phyloP scores from a whole-genome alignment of 2,888 invertebrate genomes.

The Podabrus alpinus region DNA sequence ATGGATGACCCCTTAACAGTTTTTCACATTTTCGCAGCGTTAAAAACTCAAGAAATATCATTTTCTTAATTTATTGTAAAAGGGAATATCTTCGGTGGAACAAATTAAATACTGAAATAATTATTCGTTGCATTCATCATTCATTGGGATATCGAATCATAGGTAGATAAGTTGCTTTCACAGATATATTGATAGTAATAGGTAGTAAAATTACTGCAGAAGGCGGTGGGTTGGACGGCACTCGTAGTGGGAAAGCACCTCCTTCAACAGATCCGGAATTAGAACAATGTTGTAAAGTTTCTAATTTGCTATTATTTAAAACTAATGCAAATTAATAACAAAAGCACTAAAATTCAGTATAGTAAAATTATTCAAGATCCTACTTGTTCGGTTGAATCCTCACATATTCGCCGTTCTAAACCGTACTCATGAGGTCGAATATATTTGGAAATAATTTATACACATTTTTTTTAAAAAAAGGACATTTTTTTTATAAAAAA shows the following conservation, averaged over 20 bases:
- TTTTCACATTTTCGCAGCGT: too few species aligned
- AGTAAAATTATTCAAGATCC: neutral
- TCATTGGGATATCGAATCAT: constrained; percentile 11
- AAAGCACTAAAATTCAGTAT: neutral
- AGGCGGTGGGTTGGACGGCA: constrained; percentile 30
- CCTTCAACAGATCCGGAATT: constrained; percentile 23
- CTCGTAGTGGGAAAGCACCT: constrained; percentile 30
- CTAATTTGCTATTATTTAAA: neutral
- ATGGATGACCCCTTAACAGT: too few species aligned
- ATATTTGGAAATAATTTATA: too few species aligned
- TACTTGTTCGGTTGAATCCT: neutral
- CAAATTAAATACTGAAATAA: neutral
- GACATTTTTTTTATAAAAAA: too few species aligned
- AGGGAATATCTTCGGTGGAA: too few species aligned
- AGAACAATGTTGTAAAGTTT: neutral
- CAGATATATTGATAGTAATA: neutral
- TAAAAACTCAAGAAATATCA: too few species aligned
- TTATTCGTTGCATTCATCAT: neutral
- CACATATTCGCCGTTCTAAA: too few species aligned
- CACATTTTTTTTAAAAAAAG: too few species aligned
- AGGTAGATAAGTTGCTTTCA: constrained; percentile 14
- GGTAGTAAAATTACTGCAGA: constrained; percentile 31
- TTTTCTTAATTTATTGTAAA: too few species aligned
- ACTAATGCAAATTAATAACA: neutral
- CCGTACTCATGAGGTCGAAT: too few species aligned